Evolutionary conservation across 2,113 vertebrate genomes (phyloP), one percentile per base, ranked within the genome.

Genomic region (Pteruthius melanotis): DNA sequence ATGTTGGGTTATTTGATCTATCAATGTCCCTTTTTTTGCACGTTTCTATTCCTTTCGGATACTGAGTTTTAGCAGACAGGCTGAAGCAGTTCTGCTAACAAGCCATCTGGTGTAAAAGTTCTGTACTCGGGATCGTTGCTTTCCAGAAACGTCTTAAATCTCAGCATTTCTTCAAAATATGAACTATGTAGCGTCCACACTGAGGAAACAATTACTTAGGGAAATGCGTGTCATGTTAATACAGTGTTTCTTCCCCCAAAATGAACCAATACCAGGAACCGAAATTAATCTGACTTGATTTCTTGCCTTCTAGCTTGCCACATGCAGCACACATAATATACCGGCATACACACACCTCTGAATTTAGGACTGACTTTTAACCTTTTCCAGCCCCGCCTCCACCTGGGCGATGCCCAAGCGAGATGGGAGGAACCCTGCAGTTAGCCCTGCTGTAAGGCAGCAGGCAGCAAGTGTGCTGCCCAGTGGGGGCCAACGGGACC

Each of bases 31-130:
- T 45, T 69, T 53, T 72, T 86, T 72, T 27, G 15, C 8, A 15
- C 16, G 1, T 75, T 91, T 84, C 56, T 82, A 0, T 70, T 94
- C 23, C 2, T 3, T 47, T 39, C 74, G 54, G 26, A 57, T 72
- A 31, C 44, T 6, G 10, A 89, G 33, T 85, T 88, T 77, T 24
- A 80, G 54, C 66, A 68, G 72, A 47, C 47, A 63, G 76, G 42
- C 71, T 77, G 54, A 80, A 71, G 22, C 60, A 11, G 1, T 79
- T 82, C 53, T 19, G n/a, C 68, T 95, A 93, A 87, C 40, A 89
- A 93, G 30, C 70, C 79, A 40, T 80, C 81, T 94, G 65, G 72
- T 82, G 16, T 82, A 40, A 50, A 89, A 81, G 35, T 65, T 94
- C 57, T 64, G 35, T 78, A 68, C 30, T 54, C 9, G 6, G 40